Percentiles rank a stretch among this genome's conserved stretches.
Conservation (phyloP, 2,797 vertebrate species). For the Fundulus diaphanus region DNA sequence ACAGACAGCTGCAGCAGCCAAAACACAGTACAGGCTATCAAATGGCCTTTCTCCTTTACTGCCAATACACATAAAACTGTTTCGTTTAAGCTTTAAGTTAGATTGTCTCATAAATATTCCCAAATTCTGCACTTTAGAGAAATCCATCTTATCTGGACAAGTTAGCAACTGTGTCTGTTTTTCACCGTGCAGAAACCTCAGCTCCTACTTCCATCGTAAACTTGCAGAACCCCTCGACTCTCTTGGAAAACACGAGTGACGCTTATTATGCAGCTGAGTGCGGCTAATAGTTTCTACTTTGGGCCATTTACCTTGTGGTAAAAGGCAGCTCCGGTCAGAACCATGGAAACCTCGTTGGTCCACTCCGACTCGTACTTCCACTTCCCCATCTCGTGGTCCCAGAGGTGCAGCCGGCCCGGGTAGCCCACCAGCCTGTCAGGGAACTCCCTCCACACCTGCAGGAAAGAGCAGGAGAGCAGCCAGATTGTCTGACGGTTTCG, state of each 20-base stretch:
- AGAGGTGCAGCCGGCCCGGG: slow-evolving; percentile 95
- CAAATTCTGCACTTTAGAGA: not conserved
- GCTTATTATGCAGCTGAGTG: too few species aligned
- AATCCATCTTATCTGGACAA: not conserved
- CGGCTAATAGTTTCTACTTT: slow-evolving; percentile 2
- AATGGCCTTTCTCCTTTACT: too few species aligned
- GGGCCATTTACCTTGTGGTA: slow-evolving; percentile 92
- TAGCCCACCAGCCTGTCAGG: slow-evolving; percentile 97
- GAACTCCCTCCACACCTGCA: slow-evolving; percentile 97
- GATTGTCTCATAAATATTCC: not conserved
- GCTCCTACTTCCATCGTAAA: not conserved
- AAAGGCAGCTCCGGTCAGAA: slow-evolving; percentile 96
- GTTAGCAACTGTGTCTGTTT: not conserved
- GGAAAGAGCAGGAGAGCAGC: slow-evolving; percentile 34
- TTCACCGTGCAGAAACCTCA: not conserved
- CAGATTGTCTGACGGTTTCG: slow-evolving; percentile 34
- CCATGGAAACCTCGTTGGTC: slow-evolving; percentile 99
- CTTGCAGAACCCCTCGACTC: not conserved
- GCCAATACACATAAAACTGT: too few species aligned
- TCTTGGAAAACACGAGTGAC: not conserved
- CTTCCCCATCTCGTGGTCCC: slow-evolving; percentile 98
- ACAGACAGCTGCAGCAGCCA: not conserved
- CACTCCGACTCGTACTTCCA: slow-evolving; percentile 99
- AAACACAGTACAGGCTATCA: not conserved
- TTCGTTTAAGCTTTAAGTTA: not conserved